phyloP scores from a whole-genome alignment of 92 coral and sea anemone species.

The Umimayanthus kanabou region DNA sequence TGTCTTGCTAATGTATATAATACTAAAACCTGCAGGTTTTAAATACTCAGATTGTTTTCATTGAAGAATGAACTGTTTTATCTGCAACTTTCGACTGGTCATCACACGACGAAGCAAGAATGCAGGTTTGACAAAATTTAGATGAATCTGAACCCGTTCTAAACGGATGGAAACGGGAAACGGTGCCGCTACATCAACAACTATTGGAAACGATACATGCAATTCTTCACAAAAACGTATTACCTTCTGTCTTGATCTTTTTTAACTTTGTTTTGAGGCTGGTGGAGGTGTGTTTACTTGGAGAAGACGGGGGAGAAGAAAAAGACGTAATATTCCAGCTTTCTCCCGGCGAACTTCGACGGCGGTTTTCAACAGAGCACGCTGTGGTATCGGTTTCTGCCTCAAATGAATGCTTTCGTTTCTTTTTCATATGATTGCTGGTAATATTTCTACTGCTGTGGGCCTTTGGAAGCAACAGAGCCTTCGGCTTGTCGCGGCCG shows the following conservation, averaged over 20 bases:
- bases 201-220: background rate
- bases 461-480: slow-evolving; percentile 57
- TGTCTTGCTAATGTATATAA: background rate
- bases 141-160: background rate
- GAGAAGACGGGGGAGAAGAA: slow-evolving; percentile 76
- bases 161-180: slow-evolving; percentile 5
- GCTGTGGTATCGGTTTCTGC: slow-evolving; percentile 42
- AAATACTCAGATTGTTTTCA: background rate
- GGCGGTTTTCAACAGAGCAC: slow-evolving; percentile 49
- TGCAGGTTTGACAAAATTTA: background rate
- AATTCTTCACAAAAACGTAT: background rate
- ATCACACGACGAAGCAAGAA: slow-evolving; percentile 4
- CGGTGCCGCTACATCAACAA: background rate
- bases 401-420: slow-evolving; percentile 65
- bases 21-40: background rate
- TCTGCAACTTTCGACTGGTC: background rate
- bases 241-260: slow-evolving; percentile 95
- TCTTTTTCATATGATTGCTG: slow-evolving; percentile 80
- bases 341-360: slow-evolving; percentile 66
- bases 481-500: slow-evolving; percentile 66
- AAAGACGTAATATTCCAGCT: slow-evolving; percentile 92
- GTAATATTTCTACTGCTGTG: slow-evolving; percentile 51
- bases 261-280: slow-evolving; percentile 89
- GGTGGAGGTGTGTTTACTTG: slow-evolving; percentile 67
- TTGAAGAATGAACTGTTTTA: background rate